phyloP scores from a whole-genome alignment of 2,888 invertebrate species.

The Diplazon laetatorius region DNA sequence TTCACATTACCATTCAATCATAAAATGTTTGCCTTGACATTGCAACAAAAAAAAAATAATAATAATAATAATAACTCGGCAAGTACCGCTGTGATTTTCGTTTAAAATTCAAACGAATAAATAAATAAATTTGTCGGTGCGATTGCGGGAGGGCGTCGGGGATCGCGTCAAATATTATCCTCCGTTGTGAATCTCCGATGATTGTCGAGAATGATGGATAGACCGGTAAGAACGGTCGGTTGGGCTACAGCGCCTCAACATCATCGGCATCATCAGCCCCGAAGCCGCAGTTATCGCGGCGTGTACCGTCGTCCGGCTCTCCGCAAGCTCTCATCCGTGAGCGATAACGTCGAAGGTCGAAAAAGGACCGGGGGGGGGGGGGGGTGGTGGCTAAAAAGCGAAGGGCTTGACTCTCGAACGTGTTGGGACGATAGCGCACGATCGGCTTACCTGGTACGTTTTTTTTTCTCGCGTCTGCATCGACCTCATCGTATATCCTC shows the following conservation, averaged over 20 bases:
- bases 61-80: not conserved
- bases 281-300: slow-evolving; percentile 56
- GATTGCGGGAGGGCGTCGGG: too few relatives aligned
- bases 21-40: too few relatives aligned
- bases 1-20: too few relatives aligned
- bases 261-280: slow-evolving; percentile 31
- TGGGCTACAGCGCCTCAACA: slow-evolving; percentile 26
- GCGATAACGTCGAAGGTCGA: slow-evolving; percentile 62
- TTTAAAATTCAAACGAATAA: too few relatives aligned
- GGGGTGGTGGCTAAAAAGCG: slow-evolving; percentile 16
- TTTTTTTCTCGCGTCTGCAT: slow-evolving; percentile 51
- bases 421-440: slow-evolving; percentile 65
- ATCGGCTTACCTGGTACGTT: slow-evolving; percentile 65
- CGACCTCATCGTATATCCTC: slow-evolving; percentile 44
- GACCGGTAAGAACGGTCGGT: slow-evolving; percentile 6
- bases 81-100: not conserved
- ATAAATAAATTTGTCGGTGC: too few relatives aligned
- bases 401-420: slow-evolving; percentile 22
- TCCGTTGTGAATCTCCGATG: too few relatives aligned
- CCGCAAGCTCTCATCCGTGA: slow-evolving; percentile 56
- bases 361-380: too few relatives aligned
- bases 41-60: too few relatives aligned
- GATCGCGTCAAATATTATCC: too few relatives aligned
- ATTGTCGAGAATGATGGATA: slow-evolving; percentile 51
- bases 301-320: slow-evolving; percentile 35